Base-by-base conservation (phyloP, 2,888 invertebrate genomes). In the Meteorus colon region DNA sequence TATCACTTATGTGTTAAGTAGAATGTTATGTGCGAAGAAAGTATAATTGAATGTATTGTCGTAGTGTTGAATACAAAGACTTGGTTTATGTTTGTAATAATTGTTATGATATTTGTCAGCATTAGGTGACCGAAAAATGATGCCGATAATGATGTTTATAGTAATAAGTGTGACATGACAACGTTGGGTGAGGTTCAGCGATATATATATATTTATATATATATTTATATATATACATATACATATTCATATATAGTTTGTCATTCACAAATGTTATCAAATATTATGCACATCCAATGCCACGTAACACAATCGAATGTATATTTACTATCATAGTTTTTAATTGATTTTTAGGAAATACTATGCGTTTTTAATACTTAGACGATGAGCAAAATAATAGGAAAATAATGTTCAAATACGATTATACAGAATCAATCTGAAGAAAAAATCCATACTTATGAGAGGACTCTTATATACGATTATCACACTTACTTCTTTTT, bases 21-120 rank as follows among this genome's bases (percentile, higher is more conserved):
- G 69, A 80, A 73, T 80, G 76, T 79, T 77, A 78, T 75, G 69
- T 59, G 16, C 51, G 4, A 41, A 78, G 70, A 73, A 60, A 67
- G 55, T 71, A 65, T 75, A 70, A 60, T 82, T 80, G 81, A 75
- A 81, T 80, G 80, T 78, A 80, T 80, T 80, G 77, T 81, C 78
- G 82, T 78, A 80, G 80, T 79, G 80, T 85, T 80, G 80, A 83
- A 81, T 81, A 85, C 81, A 84, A 85, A 85, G 83, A 84, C 82
- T 85, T 80, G 83, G 82, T 84, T 84, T 83, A 83, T 81, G 83
- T 83, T 84, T 82, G 80, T 81, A 80, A 83, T 77, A 77, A 79
- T 79, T 79, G 76, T 79, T 76, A 76, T 79, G 65, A 80, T 75
- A 78, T 78, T 77, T 77, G 77, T 67, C 79, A 77, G 74, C 73